These are phyloP conservation scores for Tolmerus cingulatus DNA, from an alignment of 2,888 invertebrate genomes.

Conservation along the genomic window DNA sequence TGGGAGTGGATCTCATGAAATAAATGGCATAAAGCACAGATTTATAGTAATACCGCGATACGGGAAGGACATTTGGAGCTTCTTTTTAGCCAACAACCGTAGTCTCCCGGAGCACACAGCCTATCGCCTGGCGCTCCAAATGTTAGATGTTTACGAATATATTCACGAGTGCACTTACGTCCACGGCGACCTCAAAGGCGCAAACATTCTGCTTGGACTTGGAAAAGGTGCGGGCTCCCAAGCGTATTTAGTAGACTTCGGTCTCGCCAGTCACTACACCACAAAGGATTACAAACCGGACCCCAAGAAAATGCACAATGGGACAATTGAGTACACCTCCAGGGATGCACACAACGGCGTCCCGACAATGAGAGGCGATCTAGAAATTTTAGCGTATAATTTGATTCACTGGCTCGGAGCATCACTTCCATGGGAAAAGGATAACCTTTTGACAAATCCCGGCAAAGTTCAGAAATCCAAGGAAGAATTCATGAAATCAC, in stretches of 20 bases:
- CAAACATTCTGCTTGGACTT: constrained; percentile 85
- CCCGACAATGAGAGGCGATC: constrained; percentile 87
- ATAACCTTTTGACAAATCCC: constrained; percentile 67
- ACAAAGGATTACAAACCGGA: constrained; percentile 86
- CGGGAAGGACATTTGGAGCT: constrained; percentile 83
- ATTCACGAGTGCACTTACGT: constrained; percentile 90
- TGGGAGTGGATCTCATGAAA: constrained; percentile 83
- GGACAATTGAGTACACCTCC: constrained; percentile 96
- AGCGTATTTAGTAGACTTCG: constrained; percentile 92
- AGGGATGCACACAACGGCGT: constrained; percentile 94
- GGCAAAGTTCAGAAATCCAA: constrained; percentile 73
- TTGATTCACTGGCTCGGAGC: constrained; percentile 90
- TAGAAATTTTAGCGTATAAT: constrained; percentile 94
- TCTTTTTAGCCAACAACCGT: constrained; percentile 73
- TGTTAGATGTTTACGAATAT: constrained; percentile 89
- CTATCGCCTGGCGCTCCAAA: constrained; percentile 82
- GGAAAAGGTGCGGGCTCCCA: constrained; percentile 73
- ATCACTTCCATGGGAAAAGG: constrained; percentile 83
- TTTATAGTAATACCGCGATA: constrained; percentile 91
- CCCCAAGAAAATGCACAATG: constrained; percentile 93
- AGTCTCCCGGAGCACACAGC: constrained; percentile 77
- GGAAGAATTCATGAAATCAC: constrained; percentile 71
- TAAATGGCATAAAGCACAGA: constrained; percentile 79
- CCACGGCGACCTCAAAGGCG: constrained; percentile 96
- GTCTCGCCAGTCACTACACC: constrained; percentile 80